Base-by-base conservation (phyloP, 2,113 vertebrate genomes). In the Brachyhypopomus occidentalis region DNA sequence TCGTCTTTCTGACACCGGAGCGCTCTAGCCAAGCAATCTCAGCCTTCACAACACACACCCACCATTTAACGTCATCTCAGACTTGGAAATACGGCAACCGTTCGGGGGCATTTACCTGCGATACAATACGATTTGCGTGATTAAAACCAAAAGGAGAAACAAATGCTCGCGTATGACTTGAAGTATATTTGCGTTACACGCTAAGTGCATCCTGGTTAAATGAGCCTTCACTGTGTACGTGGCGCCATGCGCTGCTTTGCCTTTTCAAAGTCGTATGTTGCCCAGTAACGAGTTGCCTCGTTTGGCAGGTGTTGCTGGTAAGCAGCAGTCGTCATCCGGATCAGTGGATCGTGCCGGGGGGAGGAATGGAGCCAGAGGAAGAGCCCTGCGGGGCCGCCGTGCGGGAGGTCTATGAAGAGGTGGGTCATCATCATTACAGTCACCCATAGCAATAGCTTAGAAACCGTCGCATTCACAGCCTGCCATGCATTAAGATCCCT, bases 311-410 rank as follows among this genome's bases (percentile, higher is more conserved):
- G 56, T 88, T 99, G 87, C 92, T 99, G 72, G 98, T 99, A 81
- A 99, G 97, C 94, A 99, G 98, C 78, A 99, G 98, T 90, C 95
- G 97, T 77, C 95, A 99, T 87, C 98, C 97, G 0, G 98, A 99
- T 71, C 95, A 96, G 92, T 99, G 98, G 98, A 99, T 99, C 30
- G 97, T 99, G 41, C 97, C 98, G 0, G 98, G 98, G 23, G 98
- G 98, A 23, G 98, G 98, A 82, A 97, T 99, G 96, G 98, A 99
- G 91, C 98, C 98, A 0, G 97, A 98, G 70, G 98, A 99, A 91
- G 98, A 99, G 89, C 97, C 98, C 0, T 92, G 92, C 3, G 93
- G 97, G 6, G 98, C 97, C 0, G 98, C 98, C 0, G 94, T 94
- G 72, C 94, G 98, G 16, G 98, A 99, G 85, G 97, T 99, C 81